Percentiles rank a stretch among this genome's conserved stretches.
Conservation (phyloP, 2,888 invertebrate species). For the Drosophila ustulata region DNA sequence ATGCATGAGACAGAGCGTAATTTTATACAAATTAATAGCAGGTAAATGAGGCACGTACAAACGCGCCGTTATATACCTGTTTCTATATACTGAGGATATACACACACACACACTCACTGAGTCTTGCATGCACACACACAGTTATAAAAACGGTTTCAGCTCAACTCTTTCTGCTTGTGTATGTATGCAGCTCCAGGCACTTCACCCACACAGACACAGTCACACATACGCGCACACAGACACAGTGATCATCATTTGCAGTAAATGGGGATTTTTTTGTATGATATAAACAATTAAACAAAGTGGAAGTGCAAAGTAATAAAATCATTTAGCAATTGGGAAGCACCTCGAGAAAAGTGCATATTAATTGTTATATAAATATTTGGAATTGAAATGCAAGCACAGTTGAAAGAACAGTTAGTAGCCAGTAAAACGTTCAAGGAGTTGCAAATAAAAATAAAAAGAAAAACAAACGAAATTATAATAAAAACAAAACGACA, state of each 20-base stretch:
- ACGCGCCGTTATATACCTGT: constrained; percentile 9
- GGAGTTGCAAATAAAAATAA: background rate
- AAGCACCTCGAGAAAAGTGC: constrained; percentile 11
- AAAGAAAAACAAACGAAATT: background rate
- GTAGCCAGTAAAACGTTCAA: background rate
- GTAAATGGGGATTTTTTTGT: constrained; percentile 18
- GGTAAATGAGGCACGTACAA: constrained; percentile 43
- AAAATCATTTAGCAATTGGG: constrained; percentile 13
- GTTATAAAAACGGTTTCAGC: constrained; percentile 19
- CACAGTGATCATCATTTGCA: constrained; percentile 23
- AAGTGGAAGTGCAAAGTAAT: constrained; percentile 18
- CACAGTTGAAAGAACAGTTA: background rate
- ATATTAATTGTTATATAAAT: constrained; percentile 4
- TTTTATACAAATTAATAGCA: constrained; percentile 32
- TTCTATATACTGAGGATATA: constrained; percentile 18
- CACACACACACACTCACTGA: constrained; percentile 1
- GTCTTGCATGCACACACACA: constrained; percentile 3
- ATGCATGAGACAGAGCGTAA: constrained; percentile 15
- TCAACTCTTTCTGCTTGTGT: constrained; percentile 18
- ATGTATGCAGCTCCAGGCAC: constrained; percentile 1
- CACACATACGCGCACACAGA: background rate
- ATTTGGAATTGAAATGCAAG: background rate
- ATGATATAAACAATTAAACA: constrained; percentile 14
- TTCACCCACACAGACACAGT: background rate
- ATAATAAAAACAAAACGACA: too few species aligned